Evolutionary conservation across 2,888 invertebrate species (phyloP).

Genomic region (Spatulosminthurus flaviceps): DNA sequence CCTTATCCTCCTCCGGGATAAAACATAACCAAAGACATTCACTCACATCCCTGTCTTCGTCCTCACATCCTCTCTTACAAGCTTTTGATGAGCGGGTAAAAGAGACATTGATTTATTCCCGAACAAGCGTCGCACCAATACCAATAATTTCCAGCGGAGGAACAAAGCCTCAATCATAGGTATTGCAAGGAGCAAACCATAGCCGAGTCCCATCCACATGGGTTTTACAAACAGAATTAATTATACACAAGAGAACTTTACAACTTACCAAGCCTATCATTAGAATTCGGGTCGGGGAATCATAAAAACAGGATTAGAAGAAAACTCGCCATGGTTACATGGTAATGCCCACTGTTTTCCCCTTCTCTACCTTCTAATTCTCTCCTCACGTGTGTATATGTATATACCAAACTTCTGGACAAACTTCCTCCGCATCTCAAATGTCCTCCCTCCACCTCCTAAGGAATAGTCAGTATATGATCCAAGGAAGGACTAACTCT

Average conservation of each 20-base stretch:
- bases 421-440: slow-evolving; percentile 45
- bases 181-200: slow-evolving; percentile 35
- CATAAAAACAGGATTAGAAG: slow-evolving; percentile 26
- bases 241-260: slow-evolving; percentile 41
- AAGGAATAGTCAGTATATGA: not conserved
- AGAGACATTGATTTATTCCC: slow-evolving; percentile 49
- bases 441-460: slow-evolving; percentile 21
- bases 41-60: not conserved
- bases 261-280: slow-evolving; percentile 53
- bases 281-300: slow-evolving; percentile 59
- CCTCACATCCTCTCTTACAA: not conserved
- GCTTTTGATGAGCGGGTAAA: slow-evolving; percentile 29
- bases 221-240: slow-evolving; percentile 26
- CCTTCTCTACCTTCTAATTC: not conserved
- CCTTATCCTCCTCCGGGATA: not conserved
- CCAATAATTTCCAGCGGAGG: slow-evolving; percentile 36
- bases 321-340: not conserved
- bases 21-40: not conserved
- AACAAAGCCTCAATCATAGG: slow-evolving; percentile 32
- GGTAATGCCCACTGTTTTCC: slow-evolving; percentile 18
- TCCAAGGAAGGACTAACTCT: no score
- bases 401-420: slow-evolving; percentile 42
- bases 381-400: not conserved
- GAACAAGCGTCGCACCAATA: slow-evolving; percentile 16
- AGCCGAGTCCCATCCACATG: not conserved